Evolutionary conservation across 2,797 vertebrate species (phyloP).

Genomic region (Helarctos malayanus): DNA sequence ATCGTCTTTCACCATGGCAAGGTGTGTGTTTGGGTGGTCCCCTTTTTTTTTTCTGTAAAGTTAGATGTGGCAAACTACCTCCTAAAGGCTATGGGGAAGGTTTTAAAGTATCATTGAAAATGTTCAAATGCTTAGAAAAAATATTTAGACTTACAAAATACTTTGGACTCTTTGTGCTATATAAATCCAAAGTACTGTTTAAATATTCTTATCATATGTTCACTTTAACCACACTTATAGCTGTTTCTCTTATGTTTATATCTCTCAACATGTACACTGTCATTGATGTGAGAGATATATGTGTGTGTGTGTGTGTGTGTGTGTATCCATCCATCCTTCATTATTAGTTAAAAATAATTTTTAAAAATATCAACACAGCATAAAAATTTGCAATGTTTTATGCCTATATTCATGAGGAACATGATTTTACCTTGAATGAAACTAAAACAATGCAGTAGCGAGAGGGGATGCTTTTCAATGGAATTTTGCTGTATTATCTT

Average conservation of each 20-base stretch:
- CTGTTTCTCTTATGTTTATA: slow-evolving; percentile 50
- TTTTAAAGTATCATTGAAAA: slow-evolving; percentile 33
- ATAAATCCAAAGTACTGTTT: slow-evolving; percentile 21
- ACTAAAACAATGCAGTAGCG: background rate
- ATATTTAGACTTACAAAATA: slow-evolving; percentile 30
- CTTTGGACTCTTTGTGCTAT: background rate
- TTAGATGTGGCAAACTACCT: background rate
- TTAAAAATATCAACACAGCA: background rate
- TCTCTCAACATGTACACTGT: slow-evolving; percentile 38
- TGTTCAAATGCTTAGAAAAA: slow-evolving; percentile 23
- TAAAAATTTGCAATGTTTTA: slow-evolving; percentile 2
- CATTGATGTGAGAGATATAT: slow-evolving; percentile 5
- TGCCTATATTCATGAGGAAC: background rate
- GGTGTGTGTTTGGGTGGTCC: background rate
- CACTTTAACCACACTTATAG: slow-evolving; percentile 41
- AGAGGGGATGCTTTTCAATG: background rate
- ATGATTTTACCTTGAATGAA: slow-evolving; percentile 31
- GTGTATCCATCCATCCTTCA: background rate
- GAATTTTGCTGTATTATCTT: background rate
- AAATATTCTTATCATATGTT: slow-evolving; percentile 61
- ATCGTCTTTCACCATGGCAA: background rate
- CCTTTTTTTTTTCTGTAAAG: background rate
- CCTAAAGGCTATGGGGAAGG: background rate
- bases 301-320: background rate
- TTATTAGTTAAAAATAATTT: slow-evolving; percentile 35